Conservation (phyloP, 2,113 vertebrate genomes). For the Xenopus tropicalis region UCB_Xtro_10.0 CM004452.2:49724001-49724500, state of each 20-base stretch:
- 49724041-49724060: too few species aligned
- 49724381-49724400: constrained; percentile 19
- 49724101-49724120: too few species aligned
- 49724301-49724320: constrained; percentile 5
- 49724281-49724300: too few species aligned
- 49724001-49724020: too few species aligned
- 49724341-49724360: constrained; percentile 16
- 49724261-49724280: neutral
- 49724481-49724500: too few species aligned
- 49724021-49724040: too few species aligned
- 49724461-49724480: neutral
- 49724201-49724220: constrained; percentile 9
- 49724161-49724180: neutral
- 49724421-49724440: constrained; percentile 4
- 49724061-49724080: too few species aligned
- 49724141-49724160: neutral
- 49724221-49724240: constrained; percentile 14
- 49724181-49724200: neutral
- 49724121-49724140: too few species aligned
- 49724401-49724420: neutral
- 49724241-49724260: constrained; percentile 32
- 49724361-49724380: constrained; percentile 24
- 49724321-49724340: constrained; percentile 6
- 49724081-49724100: too few species aligned
- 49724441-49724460: neutral